Percentiles rank a stretch among this genome's conserved stretches.
Evolutionary conservation across 2,888 invertebrate species (phyloP).

Genomic region (Psococerastis gibbosa): DNA sequence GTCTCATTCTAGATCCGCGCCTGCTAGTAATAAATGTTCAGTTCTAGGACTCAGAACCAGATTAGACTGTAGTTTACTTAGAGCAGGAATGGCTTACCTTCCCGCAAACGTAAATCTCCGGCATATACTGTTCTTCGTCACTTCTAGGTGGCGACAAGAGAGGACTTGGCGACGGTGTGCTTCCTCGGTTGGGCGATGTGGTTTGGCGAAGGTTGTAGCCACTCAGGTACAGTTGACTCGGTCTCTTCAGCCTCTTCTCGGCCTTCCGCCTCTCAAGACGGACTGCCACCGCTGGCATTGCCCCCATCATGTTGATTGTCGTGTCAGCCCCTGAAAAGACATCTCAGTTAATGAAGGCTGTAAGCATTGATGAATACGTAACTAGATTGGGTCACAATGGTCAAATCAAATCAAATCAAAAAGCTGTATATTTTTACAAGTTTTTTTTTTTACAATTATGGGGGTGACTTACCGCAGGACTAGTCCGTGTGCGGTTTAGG

Average conservation of each 20-base stretch:
- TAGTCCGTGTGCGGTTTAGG: too few species aligned
- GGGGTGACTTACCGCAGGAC: too few species aligned
- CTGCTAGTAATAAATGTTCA: too few species aligned
- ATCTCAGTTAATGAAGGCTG: too few species aligned
- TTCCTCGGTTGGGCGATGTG: constrained; percentile 13
- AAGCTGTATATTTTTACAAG: too few species aligned
- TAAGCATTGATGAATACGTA: too few species aligned
- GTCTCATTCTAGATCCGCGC: too few species aligned
- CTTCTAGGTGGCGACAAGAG: constrained; percentile 15
- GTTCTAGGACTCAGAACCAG: too few species aligned
- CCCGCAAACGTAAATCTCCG: constrained; percentile 52
- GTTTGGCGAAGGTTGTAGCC: constrained; percentile 28
- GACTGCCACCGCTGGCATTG: constrained; percentile 72
- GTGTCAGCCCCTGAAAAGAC: constrained; percentile 7
- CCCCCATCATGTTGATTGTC: constrained; percentile 52
- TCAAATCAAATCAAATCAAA: too few species aligned
- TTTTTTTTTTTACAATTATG: too few species aligned
- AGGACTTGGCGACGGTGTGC: constrained; percentile 16
- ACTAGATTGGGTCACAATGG: too few species aligned
- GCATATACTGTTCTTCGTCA: constrained; percentile 19
- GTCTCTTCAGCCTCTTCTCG: constrained; percentile 42
- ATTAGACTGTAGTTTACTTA: too few species aligned
- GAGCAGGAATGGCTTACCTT: constrained; percentile 34
- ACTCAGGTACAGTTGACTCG: constrained; percentile 40
- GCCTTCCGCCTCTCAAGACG: constrained; percentile 59